A percentile compares a stretch with the other conserved stretches of the same genome.
phyloP scores from a whole-genome alignment of 2,797 vertebrate genomes.

The Sebastes diploproa region DNA sequence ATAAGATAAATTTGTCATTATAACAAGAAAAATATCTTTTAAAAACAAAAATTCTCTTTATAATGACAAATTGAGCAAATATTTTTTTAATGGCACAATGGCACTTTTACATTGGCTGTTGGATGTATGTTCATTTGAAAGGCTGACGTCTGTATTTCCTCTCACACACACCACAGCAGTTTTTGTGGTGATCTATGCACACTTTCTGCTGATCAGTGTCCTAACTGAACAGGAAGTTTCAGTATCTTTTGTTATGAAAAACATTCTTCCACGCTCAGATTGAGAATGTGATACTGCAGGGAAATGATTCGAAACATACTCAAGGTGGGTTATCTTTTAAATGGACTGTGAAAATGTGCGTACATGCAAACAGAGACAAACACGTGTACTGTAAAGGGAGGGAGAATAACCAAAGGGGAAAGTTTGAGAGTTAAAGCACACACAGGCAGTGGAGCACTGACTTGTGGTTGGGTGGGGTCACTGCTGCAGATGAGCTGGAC shows the following conservation, averaged over 20 bases:
- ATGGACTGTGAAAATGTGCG: not conserved
- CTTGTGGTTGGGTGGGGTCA: slow-evolving; percentile 43
- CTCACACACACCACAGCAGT: not conserved
- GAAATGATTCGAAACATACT: not conserved
- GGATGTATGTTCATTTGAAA: not conserved
- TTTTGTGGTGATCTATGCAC: slow-evolving; percentile 31
- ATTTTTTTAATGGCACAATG: not conserved
- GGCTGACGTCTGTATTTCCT: not conserved
- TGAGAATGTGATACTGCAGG: not conserved
- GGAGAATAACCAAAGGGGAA: slow-evolving; percentile 12
- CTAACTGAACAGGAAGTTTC: slow-evolving; percentile 50
- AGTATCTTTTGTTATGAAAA: slow-evolving; percentile 34
- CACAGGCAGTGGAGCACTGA: not conserved
- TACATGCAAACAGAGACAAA: not conserved
- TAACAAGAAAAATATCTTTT: not conserved
- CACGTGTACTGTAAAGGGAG: too few species aligned
- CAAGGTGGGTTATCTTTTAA: slow-evolving; percentile 24
- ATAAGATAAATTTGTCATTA: not conserved
- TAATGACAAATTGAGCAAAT: not conserved
- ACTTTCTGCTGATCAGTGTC: slow-evolving; percentile 59
- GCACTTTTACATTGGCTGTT: not conserved
- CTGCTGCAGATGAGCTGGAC: slow-evolving; percentile 50
- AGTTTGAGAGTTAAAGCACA: not conserved
- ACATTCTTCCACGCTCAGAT: slow-evolving; percentile 29
- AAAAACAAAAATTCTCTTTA: not conserved